These are phyloP conservation scores for Piliocolobus tephrosceles DNA, from an alignment of 2,113 vertebrate genomes.

Conservation along the genomic window DNA sequence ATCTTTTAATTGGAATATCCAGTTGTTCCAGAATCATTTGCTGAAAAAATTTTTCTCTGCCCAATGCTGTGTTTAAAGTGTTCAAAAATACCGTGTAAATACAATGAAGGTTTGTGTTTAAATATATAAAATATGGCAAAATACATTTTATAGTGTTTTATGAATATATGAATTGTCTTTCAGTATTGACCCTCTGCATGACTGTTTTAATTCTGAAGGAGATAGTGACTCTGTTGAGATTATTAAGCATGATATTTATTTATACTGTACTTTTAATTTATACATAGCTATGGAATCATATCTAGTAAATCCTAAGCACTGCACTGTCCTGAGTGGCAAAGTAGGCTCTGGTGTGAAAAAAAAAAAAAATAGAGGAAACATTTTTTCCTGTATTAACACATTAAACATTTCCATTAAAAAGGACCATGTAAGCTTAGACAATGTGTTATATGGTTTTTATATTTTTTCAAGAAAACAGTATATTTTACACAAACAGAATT, in stretches of 20 bases:
- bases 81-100: not conserved
- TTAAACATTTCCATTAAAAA: not conserved
- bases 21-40: not conserved
- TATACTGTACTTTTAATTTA: not conserved
- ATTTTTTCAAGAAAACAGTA: not conserved
- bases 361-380: not conserved
- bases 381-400: not conserved
- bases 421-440: not conserved
- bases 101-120: not conserved
- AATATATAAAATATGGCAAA: not conserved
- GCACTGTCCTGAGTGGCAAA: not conserved
- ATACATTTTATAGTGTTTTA: not conserved
- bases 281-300: not conserved
- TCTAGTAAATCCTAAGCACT: not conserved
- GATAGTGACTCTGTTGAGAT: not conserved
- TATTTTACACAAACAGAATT: not conserved
- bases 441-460: not conserved
- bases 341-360: not conserved
- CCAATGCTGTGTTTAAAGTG: not conserved
- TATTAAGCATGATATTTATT: not conserved
- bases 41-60: not conserved
- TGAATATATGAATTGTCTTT: not conserved
- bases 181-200: fast-evolving
- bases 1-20: not conserved
- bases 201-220: not conserved